A percentile compares a stretch with the other conserved stretches of the same genome.
Conservation (phyloP, 2,113 vertebrate species). For the Microcebus griseorufus region DNA sequence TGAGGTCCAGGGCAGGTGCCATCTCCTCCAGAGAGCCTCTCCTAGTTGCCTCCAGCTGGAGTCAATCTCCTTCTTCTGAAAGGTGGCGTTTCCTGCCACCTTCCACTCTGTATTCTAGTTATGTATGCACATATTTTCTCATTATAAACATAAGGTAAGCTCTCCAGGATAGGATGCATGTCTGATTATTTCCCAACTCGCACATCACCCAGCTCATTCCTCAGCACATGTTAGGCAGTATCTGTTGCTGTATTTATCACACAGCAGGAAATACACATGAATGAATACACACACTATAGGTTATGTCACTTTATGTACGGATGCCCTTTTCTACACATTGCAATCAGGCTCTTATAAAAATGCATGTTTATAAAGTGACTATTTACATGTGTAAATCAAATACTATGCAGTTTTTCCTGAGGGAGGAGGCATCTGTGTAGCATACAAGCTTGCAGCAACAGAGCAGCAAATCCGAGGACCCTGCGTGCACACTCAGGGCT, state of each 20-base stretch:
- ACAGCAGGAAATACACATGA: neutral
- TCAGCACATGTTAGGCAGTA: neutral
- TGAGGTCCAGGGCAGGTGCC: neutral
- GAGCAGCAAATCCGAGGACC: neutral
- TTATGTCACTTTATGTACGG: neutral
- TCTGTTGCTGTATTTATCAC: neutral
- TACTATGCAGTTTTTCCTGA: neutral
- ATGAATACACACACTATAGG: neutral
- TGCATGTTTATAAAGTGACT: neutral
- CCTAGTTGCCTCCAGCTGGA: neutral
- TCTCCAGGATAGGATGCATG: neutral
- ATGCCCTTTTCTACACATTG: neutral
- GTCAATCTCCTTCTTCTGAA: neutral
- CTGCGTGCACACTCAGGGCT: rapidly evolving
- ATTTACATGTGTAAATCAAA: neutral
- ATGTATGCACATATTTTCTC: neutral
- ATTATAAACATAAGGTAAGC: neutral
- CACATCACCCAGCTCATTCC: neutral
- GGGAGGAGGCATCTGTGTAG: neutral
- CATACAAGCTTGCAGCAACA: neutral
- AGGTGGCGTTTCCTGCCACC: neutral
- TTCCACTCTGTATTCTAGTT: neutral
- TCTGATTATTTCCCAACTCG: neutral
- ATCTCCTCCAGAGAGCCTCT: neutral
- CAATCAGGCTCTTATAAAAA: neutral